Evolutionary conservation across 2,113 vertebrate species (phyloP).

Genomic region (Chitala chitala): DNA sequence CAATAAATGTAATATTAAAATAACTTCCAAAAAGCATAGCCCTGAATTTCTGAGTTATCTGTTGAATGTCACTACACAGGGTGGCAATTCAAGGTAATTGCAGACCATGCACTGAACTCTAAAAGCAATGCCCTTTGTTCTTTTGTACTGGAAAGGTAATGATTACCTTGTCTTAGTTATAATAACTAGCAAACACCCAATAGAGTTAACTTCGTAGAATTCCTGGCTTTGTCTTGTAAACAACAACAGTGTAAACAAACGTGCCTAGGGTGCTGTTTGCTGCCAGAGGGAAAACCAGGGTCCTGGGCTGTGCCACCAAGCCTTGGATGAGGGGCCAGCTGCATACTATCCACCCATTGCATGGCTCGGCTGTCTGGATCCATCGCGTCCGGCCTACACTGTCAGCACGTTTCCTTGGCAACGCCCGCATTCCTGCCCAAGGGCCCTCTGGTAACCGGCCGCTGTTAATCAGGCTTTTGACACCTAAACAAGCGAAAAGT

Average conservation of each 20-base stretch:
- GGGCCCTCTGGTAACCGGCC: not conserved
- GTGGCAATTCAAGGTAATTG: not conserved
- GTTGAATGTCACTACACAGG: slow-evolving; percentile 30
- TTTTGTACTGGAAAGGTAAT: not conserved
- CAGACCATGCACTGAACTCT: not conserved
- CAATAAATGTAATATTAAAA: not conserved
- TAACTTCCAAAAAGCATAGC: not conserved
- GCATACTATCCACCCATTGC: not conserved
- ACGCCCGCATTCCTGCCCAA: not conserved
- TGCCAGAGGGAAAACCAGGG: not conserved
- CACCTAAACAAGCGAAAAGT: slow-evolving; percentile 6
- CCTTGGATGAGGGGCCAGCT: not conserved
- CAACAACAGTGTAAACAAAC: not conserved
- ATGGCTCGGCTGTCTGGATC: not conserved
- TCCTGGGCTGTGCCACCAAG: not conserved
- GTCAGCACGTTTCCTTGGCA: not conserved
- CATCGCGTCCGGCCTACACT: not conserved
- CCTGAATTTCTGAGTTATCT: not conserved
- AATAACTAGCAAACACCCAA: not conserved
- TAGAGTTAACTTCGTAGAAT: not conserved
- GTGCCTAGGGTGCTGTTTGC: not conserved
- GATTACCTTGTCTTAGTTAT: not conserved
- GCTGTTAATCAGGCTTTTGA: not conserved
- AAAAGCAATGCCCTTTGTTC: not conserved
- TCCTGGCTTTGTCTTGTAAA: not conserved